These are phyloP conservation scores for Mythimna ferrago DNA, from an alignment of 2,888 invertebrate species.

Conservation along the genomic window DNA sequence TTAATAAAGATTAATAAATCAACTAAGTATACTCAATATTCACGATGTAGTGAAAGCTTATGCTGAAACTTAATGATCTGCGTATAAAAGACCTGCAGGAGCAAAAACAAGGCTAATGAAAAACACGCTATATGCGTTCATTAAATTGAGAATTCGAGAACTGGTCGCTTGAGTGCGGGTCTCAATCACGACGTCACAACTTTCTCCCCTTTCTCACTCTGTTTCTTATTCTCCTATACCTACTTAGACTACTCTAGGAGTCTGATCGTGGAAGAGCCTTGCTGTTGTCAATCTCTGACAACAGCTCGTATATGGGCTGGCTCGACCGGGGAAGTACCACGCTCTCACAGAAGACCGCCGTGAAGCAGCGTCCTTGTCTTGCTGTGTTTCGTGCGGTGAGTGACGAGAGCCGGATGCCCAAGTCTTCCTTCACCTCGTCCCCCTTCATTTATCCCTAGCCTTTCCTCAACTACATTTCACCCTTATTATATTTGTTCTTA, in stretches of 20 bases:
- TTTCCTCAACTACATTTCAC: no score
- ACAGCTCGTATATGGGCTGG: conserved; percentile 27
- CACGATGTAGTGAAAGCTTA: neutral
- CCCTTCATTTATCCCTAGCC: no score
- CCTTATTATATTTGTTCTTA: no score
- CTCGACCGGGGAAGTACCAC: conserved; percentile 27
- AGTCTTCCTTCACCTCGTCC: neutral
- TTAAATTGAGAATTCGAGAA: conserved; percentile 3
- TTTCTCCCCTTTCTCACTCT: neutral
- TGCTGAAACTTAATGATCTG: neutral
- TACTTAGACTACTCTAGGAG: no score
- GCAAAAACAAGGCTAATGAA: neutral
- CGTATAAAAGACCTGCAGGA: neutral
- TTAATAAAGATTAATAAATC: conserved; percentile 6
- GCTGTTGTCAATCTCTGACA: neutral
- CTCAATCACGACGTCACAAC: neutral
- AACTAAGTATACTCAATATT: neutral
- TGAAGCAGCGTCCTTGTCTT: neutral
- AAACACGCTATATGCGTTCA: conserved; percentile 4
- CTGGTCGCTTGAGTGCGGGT: neutral
- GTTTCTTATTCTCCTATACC: neutral
- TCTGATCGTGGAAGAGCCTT: conserved; percentile 5
- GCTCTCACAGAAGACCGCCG: conserved; percentile 24
- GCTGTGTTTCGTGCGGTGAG: conserved; percentile 30
- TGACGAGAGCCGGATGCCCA: conserved; percentile 21